phyloP scores from a whole-genome alignment of 2,888 invertebrate species.

The Eupithecia vulgata region DNA sequence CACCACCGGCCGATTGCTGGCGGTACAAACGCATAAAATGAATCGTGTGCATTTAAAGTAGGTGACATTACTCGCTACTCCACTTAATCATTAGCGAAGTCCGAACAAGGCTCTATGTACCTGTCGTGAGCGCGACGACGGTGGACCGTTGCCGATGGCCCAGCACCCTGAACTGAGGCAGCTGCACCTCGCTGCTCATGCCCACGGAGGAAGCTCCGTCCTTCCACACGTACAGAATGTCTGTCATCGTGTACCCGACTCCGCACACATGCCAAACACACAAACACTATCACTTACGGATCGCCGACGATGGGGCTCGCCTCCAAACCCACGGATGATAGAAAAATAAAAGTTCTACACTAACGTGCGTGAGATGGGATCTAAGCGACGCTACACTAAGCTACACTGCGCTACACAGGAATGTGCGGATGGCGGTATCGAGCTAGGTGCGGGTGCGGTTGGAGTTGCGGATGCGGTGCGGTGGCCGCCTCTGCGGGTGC shows the following conservation, averaged over 20 bases:
- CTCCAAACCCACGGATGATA: conserved; percentile 45
- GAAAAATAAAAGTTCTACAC: conserved; percentile 45
- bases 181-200: conserved; percentile 95
- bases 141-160: conserved; percentile 96
- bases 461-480: conserved; percentile 42
- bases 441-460: conserved; percentile 37
- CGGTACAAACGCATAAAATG: not conserved
- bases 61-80: not conserved
- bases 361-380: conserved; percentile 39
- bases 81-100: not conserved
- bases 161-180: conserved; percentile 96
- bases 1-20: not conserved
- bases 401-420: conserved; percentile 10
- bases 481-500: conserved; percentile 40
- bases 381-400: conserved; percentile 22
- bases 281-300: conserved; percentile 71
- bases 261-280: conserved; percentile 76
- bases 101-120: conserved; percentile 75
- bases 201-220: conserved; percentile 94
- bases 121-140: conserved; percentile 95
- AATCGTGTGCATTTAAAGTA: not conserved
- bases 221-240: conserved; percentile 96
- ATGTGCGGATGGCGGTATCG: conserved; percentile 1
- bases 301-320: conserved; percentile 42
- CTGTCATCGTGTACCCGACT: conserved; percentile 96